Evolutionary conservation across 2,888 invertebrate genomes (phyloP), one percentile per base, ranked within the genome.

Genomic region (Pyrocoelia pectoralis): DNA sequence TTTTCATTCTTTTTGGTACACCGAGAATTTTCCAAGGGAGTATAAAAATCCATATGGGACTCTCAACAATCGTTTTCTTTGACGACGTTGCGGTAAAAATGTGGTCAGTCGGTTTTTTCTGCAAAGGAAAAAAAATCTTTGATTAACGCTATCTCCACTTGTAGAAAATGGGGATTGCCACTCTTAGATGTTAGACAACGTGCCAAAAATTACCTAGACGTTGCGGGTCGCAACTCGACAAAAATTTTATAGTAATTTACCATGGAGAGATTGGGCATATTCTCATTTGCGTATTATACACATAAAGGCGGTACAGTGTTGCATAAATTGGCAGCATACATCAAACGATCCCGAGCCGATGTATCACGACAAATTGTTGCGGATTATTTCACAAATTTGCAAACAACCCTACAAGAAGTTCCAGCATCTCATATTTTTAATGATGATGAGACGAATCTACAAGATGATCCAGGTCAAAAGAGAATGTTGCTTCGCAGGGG

Each of bases 311-410:
- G 46, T n/a, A 41, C 59, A 33, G 29, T 63, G 10, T 19, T 18
- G n/a, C 29, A 59, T 59, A 57, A 50, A 17, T 24, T 56, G 28
- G 40, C 59, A 10, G 40, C 40, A n/a, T 63, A 66, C 49, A 64
- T 66, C n/a, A 66, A 63, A 60, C 53, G 51, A 29, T 12, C 56
- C 49, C 33, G 61, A n/a, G 63, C 61, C 46, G 48, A 58, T 50
- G 58, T 68, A 13, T 65, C 65, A 24, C 62, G 60, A 56, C 58
- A 68, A 40, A 61, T 51, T 18, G 55, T 67, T n/a, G 29, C 52
- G 14, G 41, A 67, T 50, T 69, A 65, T 66, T 68, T 71, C 56
- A 9, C 57, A 9, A 68, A 71, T 61, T 59, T 70, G 14, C 13
- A 46, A 9, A 65, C 64, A 19, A 67, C 62, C 14, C 40, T 70